phyloP scores from a whole-genome alignment of 1,140 invertebrate species.

The Ceratina japonica region DNA sequence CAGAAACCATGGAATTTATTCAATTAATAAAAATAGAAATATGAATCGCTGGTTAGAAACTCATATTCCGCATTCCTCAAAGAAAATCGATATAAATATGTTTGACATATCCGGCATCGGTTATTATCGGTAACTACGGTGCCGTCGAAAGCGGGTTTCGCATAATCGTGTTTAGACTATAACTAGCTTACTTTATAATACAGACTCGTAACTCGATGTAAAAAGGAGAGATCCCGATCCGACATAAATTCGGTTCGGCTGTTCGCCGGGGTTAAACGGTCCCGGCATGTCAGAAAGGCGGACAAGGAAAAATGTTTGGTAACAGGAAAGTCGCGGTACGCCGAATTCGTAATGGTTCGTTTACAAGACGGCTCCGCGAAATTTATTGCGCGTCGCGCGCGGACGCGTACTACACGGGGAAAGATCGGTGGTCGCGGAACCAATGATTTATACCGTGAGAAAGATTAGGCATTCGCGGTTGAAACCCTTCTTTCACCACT shows the following conservation, averaged over 20 bases:
- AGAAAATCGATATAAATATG: background rate
- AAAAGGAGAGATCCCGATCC: background rate
- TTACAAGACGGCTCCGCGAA: conserved; percentile 29
- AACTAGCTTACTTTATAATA: background rate
- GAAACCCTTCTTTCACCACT: conserved; percentile 29
- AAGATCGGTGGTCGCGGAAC: conserved; percentile 12
- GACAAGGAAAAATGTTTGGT: background rate
- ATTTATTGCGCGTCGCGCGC: conserved; percentile 44
- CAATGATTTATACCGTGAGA: conserved; percentile 53
- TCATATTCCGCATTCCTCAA: no score
- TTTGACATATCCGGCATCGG: no score
- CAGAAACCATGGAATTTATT: no score
- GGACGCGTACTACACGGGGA: background rate
- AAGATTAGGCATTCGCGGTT: conserved; percentile 43
- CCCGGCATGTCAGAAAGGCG: background rate
- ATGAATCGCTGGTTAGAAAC: no score
- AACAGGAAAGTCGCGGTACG: conserved; percentile 23
- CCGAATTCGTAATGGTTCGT: conserved; percentile 50
- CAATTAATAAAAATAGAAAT: no score
- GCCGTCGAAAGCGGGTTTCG: background rate
- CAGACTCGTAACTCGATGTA: no score
- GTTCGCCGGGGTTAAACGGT: conserved; percentile 9
- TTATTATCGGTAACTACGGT: background rate
- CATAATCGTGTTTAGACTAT: background rate
- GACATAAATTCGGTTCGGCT: background rate